Evolutionary conservation across 2,888 invertebrate genomes (phyloP), one percentile per base, ranked within the genome.

Genomic region (Neuroscelio doddi): DNA sequence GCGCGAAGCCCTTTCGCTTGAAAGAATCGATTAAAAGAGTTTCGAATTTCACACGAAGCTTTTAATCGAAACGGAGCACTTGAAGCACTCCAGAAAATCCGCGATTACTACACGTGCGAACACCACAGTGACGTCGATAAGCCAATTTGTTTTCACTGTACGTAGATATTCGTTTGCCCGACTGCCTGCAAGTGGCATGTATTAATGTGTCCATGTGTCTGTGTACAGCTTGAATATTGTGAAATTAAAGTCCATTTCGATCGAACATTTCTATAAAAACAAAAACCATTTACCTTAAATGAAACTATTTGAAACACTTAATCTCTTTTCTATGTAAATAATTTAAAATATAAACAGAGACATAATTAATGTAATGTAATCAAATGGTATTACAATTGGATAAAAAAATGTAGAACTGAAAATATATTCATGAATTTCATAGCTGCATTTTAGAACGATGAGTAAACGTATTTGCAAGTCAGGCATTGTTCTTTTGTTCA

Each of bases 131-230:
- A 53, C 61, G 47, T 57, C 61, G 66, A 66, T 66, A 62, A 62
- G 62, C 66, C 66, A 66, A 66, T 66, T 66, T 57, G 62, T 57
- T 57, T 42, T 44, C 46, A 42, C 34, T 61, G 34, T 57, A 56
- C 45, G 56, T 44, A 36, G 41, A 49, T 57, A 56, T 65, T 61
- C 56, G 56, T 61, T 65, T 53, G 51, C 46, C 47, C 36, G 52
- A 45, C 26, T 55, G 64, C 41, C 55, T 59, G 64, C 53, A 44
- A 61, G 49, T 65, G 56, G 61, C 57, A 44, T 55, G 49, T 59
- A 55, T 50, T 51, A 55, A 64, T 58, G 53, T 45, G 49, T 50
- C 45, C 30, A 36, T 39, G 16, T 38, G 16, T 44, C 36, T 2
- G 14, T 14, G 15, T 14, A 7, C 14, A 36, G 15, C 36, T 15